Evolutionary conservation across 2,888 invertebrate genomes (phyloP).

Genomic region (Ashinkailepas kermadecensis): DNA sequence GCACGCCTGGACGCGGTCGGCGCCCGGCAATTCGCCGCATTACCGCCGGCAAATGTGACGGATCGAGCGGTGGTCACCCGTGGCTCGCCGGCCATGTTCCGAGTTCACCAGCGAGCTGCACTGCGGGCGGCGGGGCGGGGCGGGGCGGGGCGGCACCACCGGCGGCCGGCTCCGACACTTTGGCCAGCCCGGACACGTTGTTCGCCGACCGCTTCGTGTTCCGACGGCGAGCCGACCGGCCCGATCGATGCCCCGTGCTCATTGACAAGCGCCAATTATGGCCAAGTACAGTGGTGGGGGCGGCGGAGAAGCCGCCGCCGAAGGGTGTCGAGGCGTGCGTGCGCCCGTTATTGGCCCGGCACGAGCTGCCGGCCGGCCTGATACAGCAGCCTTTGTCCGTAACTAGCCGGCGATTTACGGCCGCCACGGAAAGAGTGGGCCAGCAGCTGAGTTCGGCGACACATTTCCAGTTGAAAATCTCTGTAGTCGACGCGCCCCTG

Average conservation of each 20-base stretch:
- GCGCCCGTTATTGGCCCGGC: background rate
- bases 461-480: no score
- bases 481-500: no score
- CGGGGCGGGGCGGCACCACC: no score
- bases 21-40: background rate
- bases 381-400: background rate
- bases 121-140: background rate
- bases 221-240: background rate
- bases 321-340: background rate
- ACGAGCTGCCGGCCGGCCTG: background rate
- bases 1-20: background rate
- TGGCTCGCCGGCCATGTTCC: background rate
- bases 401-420: background rate
- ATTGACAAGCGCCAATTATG: constrained; percentile 7
- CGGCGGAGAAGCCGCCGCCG: background rate
- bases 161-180: no score
- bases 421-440: background rate
- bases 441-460: no score
- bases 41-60: background rate
- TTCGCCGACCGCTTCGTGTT: background rate
- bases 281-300: background rate
- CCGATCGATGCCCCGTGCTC: background rate
- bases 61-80: background rate
- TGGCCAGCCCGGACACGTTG: no score
- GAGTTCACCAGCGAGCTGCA: background rate